Base-by-base conservation (phyloP, 1,140 invertebrate species). In the Apocrypta bakeri region DNA sequence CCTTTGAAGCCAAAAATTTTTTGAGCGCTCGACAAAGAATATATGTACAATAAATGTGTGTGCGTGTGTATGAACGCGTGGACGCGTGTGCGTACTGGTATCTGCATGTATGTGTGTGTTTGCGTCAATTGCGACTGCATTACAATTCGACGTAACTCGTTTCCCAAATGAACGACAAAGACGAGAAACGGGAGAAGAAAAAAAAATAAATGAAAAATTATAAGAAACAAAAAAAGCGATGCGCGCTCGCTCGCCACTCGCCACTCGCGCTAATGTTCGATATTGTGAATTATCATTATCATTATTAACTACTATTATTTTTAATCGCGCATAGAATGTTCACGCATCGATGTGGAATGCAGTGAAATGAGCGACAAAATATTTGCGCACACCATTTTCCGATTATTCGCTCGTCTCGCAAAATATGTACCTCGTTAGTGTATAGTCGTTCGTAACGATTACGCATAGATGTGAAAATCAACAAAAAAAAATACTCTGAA, bases 231-330 rank as follows among this genome's bases (percentile, higher is more conserved):
- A 64, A 48, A 69, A 81, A 81, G 72, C 79, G 80, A 76, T 25
- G 73, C 63, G 80, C 29, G 40, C 64, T 69, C 80, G 72, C 56
- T 81, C 79, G 79, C 71, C 79, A 83, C 72, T 80, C 61, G 72
- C 72, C 69, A 81, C 79, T 84, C 83, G 83, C 74, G 83, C 83
- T 84, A 81, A 84, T 81, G 83, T 84, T 84, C 83, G 83, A 84
- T 84, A 84, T 81, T 84, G 79, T 84, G 82, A 83, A 83, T 83
- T 83, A 72, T 83, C 72, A 73, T 79, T 79, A 68, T 56, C 71
- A 64, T 81, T 74, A 48, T 31, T 74, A 48, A 21, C 48, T 56
- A 56, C 48, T 12, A 27, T 31, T 48, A 14, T 77, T 76, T 72
- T 72, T 33, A 56, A 48, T 75, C 56, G 74, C 37, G 56, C 31